Conservation (phyloP, 2,797 vertebrate species). For the Anguilla anguilla region DNA sequence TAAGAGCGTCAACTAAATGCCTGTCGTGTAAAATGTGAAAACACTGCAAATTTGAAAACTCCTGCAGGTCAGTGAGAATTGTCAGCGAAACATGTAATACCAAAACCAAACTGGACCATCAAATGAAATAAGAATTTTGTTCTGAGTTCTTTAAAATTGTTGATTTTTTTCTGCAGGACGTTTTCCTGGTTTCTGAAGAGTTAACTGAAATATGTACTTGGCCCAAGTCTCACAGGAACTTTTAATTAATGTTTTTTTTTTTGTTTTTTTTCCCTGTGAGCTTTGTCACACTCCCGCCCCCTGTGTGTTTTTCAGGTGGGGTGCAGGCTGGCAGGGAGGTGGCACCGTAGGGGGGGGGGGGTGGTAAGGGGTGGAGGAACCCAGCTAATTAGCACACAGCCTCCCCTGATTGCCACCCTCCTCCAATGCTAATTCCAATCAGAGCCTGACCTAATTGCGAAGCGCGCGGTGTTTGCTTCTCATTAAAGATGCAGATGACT, state of each 20-base stretch:
- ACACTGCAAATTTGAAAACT: too few relatives aligned
- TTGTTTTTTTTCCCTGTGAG: too few relatives aligned
- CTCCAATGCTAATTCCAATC: constrained; percentile 26
- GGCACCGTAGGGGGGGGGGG: not conserved
- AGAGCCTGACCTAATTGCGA: constrained; percentile 43
- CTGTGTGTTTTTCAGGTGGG: not conserved
- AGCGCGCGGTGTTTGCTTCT: constrained; percentile 13
- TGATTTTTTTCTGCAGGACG: too few relatives aligned
- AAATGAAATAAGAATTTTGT: too few relatives aligned
- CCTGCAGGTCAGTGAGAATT: too few relatives aligned
- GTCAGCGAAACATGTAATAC: too few relatives aligned
- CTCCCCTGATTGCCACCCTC: not conserved
- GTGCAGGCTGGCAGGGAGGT: not conserved
- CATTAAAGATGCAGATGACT: constrained; percentile 31
- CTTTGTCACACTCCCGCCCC: not conserved
- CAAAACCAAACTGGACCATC: too few relatives aligned
- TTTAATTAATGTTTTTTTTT: not conserved
- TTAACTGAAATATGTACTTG: not conserved
- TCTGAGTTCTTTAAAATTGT: too few relatives aligned
- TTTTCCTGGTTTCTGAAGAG: too few relatives aligned
- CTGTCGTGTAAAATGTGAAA: too few relatives aligned
- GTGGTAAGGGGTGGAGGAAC: not conserved
- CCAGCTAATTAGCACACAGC: constrained; percentile 24
- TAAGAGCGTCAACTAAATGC: too few relatives aligned
- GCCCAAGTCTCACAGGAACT: not conserved